phyloP scores from a whole-genome alignment of 2,888 invertebrate genomes.

The Sturmia bella region DNA sequence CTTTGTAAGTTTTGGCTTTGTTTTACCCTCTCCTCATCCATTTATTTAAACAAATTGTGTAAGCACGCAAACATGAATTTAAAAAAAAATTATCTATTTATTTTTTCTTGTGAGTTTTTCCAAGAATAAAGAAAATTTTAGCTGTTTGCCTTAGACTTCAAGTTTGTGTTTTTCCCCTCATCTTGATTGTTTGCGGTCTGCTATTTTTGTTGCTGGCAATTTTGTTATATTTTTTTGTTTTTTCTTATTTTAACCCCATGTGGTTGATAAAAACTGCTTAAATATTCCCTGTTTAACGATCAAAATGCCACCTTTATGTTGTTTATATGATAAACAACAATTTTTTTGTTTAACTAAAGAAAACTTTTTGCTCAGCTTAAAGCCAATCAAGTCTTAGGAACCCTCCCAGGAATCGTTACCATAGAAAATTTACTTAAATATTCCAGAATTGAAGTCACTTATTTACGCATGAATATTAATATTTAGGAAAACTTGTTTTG shows the following conservation, averaged over 20 bases:
- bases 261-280: conserved; percentile 78
- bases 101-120: conserved; percentile 23
- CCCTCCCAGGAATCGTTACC: conserved; percentile 54
- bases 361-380: conserved; percentile 46
- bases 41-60: no score
- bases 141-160: conserved; percentile 46
- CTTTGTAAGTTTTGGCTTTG: conserved; percentile 70
- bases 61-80: background rate
- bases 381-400: conserved; percentile 47
- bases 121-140: conserved; percentile 25
- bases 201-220: conserved; percentile 52
- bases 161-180: conserved; percentile 34
- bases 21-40: conserved; percentile 40
- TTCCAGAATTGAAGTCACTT: conserved; percentile 2
- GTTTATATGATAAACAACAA: conserved; percentile 29
- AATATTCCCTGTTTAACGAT: conserved; percentile 74
- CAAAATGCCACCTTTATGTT: conserved; percentile 58
- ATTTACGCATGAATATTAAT: background rate
- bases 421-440: background rate
- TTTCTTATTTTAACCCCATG: conserved; percentile 74
- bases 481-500: background rate
- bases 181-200: conserved; percentile 53
- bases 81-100: conserved; percentile 29
- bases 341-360: conserved; percentile 3
- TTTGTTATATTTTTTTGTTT: conserved; percentile 31